Conservation (phyloP, 1,140 invertebrate genomes). For the Apis florea region DNA sequence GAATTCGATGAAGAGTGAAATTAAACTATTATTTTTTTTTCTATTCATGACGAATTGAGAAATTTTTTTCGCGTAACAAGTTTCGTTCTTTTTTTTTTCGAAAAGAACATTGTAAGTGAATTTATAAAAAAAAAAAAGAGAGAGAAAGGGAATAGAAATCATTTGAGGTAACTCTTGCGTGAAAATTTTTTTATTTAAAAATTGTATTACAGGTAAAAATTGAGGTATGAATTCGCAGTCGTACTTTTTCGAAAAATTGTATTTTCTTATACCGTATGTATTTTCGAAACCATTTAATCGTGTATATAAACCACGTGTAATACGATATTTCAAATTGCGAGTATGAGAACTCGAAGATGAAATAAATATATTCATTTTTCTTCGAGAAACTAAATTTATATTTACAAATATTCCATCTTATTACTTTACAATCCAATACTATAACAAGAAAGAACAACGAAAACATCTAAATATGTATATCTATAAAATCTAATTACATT, state of each 20-base stretch:
- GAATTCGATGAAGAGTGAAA: neutral
- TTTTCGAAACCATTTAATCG: neutral
- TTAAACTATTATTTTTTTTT: neutral
- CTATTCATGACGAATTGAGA: neutral
- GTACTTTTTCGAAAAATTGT: neutral
- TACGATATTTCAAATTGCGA: too few relatives aligned
- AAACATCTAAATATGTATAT: too few relatives aligned
- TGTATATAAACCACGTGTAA: too few relatives aligned
- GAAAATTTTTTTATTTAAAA: neutral
- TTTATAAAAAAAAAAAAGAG: neutral
- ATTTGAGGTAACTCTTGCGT: neutral
- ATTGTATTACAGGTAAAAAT: neutral
- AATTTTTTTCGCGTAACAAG: neutral
- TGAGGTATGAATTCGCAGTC: neutral
- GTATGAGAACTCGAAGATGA: too few relatives aligned
- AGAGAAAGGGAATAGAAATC: neutral
- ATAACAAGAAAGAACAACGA: too few relatives aligned
- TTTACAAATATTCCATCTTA: too few relatives aligned
- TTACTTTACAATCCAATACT: too few relatives aligned
- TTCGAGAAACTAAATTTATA: too few relatives aligned
- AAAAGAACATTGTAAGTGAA: neutral
- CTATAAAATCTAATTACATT: too few relatives aligned
- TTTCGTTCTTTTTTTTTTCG: neutral
- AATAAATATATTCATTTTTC: too few relatives aligned
- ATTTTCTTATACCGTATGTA: neutral